phyloP scores from a whole-genome alignment of 2,797 vertebrate species.

The Cossypha polioptera region DNA sequence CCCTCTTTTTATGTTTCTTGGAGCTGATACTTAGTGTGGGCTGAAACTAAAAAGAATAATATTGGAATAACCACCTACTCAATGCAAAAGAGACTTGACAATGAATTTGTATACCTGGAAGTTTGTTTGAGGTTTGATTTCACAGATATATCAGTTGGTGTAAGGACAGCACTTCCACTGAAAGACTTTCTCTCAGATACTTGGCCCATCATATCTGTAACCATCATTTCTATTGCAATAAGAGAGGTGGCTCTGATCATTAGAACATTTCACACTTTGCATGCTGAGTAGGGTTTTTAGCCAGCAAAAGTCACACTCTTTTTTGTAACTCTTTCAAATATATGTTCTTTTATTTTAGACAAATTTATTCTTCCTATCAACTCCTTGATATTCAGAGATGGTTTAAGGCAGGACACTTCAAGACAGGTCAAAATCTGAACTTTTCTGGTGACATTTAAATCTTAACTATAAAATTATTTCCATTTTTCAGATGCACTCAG shows the following conservation, averaged over 20 bases:
- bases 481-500: neutral
- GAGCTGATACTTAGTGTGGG: neutral
- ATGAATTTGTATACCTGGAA: neutral
- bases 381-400: constrained; percentile 29
- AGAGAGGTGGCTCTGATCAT: neutral
- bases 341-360: neutral
- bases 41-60: neutral
- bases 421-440: constrained; percentile 49
- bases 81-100: neutral
- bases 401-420: neutral
- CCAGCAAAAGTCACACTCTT: neutral
- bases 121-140: neutral
- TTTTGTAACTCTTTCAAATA: neutral
- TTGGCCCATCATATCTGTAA: neutral
- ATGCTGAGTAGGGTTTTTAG: neutral
- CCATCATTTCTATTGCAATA: neutral
- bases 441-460: constrained; percentile 48
- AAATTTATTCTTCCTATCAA: constrained; percentile 7
- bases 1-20: neutral
- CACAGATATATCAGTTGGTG: neutral
- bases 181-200: neutral
- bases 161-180: neutral
- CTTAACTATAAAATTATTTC: neutral
- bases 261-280: neutral
- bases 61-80: neutral